Evolutionary conservation across 2,113 vertebrate genomes (phyloP), one percentile per base, ranked within the genome.

Genomic region (Phrynocephalus versicolor): DNA sequence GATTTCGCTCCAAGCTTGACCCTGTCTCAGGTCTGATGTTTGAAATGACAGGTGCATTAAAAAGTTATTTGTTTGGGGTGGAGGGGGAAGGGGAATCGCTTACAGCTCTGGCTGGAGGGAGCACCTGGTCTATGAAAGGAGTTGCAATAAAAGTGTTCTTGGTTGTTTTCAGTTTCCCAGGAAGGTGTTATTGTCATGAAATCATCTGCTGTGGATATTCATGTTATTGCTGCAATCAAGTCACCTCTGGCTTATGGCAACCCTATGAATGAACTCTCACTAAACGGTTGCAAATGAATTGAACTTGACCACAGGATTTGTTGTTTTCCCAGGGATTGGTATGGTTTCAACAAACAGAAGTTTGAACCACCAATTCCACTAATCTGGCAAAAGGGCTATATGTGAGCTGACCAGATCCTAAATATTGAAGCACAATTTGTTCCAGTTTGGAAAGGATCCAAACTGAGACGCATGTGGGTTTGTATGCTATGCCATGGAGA

Each of bases 21-120:
- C 95, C 94, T 94, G 92, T 91, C 89, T 92, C 58, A 75, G 81
- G 27, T 87, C 82, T 88, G 92, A 93, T 89, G 93, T 83, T 88
- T 89, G 87, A 92, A 92, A 94, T 94, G 95, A 93, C 92, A 92
- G 93, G 86, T 89, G 87, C 91, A 93, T 94, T 93, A 93, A 89
- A 84, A 58, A 86, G 89, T 93, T 92, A 90, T 93, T 95, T 93
- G 91, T 94, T 84, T 88, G 84, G 89, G 65, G 82, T 89, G 86
- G 89, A 55, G 51, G 78, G 69, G n/a, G 58, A 79, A 73, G 69
- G 84, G 41, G 71, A 65, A 39, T 73, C 39, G 35, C 51, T 79
- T 88, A 87, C 86, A 58, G 81, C 18, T 78, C 77, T 64, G 69
- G 86, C 67, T 73, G 39, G 65, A 91, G 81, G 88, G 30, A 88